phyloP scores from a whole-genome alignment of 2,113 vertebrate species.

The Semicossyphus pulcher region DNA sequence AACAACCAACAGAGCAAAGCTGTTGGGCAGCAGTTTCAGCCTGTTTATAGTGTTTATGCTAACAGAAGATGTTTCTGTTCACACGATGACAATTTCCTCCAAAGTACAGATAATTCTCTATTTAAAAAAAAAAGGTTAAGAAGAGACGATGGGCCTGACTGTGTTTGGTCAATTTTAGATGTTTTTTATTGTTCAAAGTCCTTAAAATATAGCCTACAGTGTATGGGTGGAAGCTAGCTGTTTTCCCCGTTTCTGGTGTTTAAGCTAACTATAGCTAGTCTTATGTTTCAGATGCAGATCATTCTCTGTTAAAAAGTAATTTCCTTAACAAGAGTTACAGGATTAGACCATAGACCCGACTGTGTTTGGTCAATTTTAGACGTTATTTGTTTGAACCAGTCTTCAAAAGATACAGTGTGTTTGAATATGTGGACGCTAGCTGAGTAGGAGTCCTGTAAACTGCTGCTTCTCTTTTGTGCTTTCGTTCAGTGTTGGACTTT shows the following conservation, averaged over 20 bases:
- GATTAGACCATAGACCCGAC: not conserved
- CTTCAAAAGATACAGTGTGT: not conserved
- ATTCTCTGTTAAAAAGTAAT: not conserved
- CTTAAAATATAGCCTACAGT: too few relatives aligned
- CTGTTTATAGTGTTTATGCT: too few relatives aligned
- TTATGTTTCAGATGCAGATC: not conserved
- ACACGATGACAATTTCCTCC: too few relatives aligned
- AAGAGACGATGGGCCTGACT: too few relatives aligned
- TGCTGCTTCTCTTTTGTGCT: not conserved
- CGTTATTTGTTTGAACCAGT: not conserved
- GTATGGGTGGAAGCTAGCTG: too few relatives aligned
- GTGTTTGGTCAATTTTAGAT: too few relatives aligned
- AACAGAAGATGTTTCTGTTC: too few relatives aligned
- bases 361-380: not conserved
- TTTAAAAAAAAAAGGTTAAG: too few relatives aligned
- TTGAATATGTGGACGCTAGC: not conserved
- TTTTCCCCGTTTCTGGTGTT: too few relatives aligned
- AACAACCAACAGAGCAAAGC: not conserved
- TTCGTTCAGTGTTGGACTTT: conserved; percentile 2
- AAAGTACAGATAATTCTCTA: too few relatives aligned
- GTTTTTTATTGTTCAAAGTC: too few relatives aligned
- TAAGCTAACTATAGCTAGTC: not conserved
- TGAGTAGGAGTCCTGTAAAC: not conserved
- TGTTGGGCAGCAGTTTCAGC: too few relatives aligned
- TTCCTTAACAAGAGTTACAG: not conserved